A percentile compares a stretch with the other conserved stretches of the same genome.
Conservation (phyloP, 2,113 vertebrate genomes). For the Brachyhypopomus occidentalis region DNA sequence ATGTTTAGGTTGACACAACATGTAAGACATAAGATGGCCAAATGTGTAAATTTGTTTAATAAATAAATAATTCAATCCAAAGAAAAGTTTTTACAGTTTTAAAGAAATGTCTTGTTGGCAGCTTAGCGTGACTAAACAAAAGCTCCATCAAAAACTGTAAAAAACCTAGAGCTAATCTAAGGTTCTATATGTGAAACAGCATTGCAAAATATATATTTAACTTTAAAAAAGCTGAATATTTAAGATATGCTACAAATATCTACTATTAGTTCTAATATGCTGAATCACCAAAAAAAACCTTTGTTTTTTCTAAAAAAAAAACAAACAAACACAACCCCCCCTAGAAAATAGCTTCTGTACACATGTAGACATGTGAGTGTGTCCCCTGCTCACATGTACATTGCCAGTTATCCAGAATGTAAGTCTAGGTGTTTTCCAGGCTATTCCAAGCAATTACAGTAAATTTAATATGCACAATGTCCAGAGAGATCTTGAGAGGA, state of each 20-base stretch:
- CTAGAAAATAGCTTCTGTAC: not conserved
- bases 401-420: constrained; percentile 26
- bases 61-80: not conserved
- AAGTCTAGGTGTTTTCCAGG: constrained; percentile 56
- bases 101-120: no score
- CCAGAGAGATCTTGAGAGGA: constrained; percentile 13
- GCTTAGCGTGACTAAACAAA: no score
- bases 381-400: constrained; percentile 13
- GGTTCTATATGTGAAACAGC: no score
- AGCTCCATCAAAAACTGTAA: no score
- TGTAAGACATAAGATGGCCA: not conserved
- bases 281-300: no score
- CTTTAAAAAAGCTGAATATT: not conserved
- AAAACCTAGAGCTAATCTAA: no score
- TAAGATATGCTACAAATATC: not conserved
- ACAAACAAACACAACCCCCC: not conserved
- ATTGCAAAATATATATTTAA: no score
- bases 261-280: no score
- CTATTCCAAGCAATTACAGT: constrained; percentile 34
- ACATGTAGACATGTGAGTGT: not conserved
- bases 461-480: constrained; percentile 28
- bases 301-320: not conserved
- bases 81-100: no score
- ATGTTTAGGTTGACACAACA: not conserved
- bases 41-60: not conserved